Conservation (phyloP, 1,140 invertebrate species). For the Meloidogyne floridensis region DNA sequence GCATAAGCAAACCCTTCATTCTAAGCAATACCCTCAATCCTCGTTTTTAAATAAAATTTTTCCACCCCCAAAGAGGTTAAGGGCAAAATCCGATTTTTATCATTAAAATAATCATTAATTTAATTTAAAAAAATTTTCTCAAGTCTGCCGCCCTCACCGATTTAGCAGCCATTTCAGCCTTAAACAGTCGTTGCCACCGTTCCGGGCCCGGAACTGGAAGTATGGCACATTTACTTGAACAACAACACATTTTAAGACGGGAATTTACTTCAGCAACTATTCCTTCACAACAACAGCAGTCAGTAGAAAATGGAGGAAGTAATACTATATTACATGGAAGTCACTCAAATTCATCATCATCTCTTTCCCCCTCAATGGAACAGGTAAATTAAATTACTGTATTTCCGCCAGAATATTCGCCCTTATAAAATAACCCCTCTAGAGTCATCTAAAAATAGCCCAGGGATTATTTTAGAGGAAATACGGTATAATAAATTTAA, state of each 20-base stretch:
- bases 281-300: neutral
- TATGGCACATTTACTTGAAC: constrained; percentile 52
- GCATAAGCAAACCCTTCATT: no score
- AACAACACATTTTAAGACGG: constrained; percentile 49
- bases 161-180: constrained; percentile 22
- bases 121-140: neutral
- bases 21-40: no score
- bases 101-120: neutral
- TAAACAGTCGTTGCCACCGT: constrained; percentile 16
- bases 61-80: neutral
- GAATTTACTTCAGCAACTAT: constrained; percentile 43
- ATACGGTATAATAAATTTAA: no score
- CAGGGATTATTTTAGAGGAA: no score
- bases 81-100: no score
- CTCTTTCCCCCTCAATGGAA: constrained; percentile 48
- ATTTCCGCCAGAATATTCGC: no score
- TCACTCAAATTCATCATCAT: constrained; percentile 42
- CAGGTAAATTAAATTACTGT: constrained; percentile 42
- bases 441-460: no score
- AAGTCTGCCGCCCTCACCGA: constrained; percentile 17
- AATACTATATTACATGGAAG: constrained; percentile 12
- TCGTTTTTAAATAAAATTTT: no score
- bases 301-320: neutral
- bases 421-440: no score
- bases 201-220: constrained; percentile 32